Percentiles rank a stretch among this genome's conserved stretches.
Conservation (phyloP, 1,140 invertebrate genomes). For the Danaus melanippus region DNA sequence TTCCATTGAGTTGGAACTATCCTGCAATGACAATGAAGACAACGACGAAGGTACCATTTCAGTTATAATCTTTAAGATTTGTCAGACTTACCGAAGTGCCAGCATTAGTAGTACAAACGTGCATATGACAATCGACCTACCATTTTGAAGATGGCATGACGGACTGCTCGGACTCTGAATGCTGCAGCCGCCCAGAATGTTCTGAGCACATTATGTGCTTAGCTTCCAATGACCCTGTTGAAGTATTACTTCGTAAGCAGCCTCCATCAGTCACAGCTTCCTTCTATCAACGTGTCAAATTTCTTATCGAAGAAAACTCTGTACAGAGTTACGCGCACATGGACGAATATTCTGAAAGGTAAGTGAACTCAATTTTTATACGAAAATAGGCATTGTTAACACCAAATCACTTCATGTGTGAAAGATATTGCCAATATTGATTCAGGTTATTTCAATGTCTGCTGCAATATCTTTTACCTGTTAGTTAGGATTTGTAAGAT, state of each 20-base stretch:
- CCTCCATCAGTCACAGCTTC: slow-evolving; percentile 96
- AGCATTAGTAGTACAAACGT: neutral
- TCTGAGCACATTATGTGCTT: slow-evolving; percentile 93
- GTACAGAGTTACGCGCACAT: slow-evolving; percentile 98
- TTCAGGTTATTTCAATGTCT: slow-evolving; percentile 7
- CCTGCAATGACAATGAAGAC: slow-evolving; percentile 94
- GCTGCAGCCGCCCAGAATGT: slow-evolving; percentile 87
- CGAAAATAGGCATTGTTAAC: slow-evolving; percentile 29
- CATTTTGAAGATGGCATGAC: slow-evolving; percentile 91
- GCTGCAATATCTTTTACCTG: slow-evolving; percentile 49
- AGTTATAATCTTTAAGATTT: slow-evolving; percentile 2
- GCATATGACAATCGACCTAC: slow-evolving; percentile 48
- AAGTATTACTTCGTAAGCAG: slow-evolving; percentile 94
- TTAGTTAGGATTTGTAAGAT: slow-evolving; percentile 35
- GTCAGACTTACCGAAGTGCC: neutral
- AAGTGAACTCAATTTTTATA: slow-evolving; percentile 66
- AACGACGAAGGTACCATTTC: slow-evolving; percentile 91
- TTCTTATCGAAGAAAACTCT: slow-evolving; percentile 98
- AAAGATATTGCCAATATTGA: slow-evolving; percentile 45
- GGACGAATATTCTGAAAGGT: slow-evolving; percentile 98
- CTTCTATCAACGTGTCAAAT: slow-evolving; percentile 98
- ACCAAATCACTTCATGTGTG: slow-evolving; percentile 59
- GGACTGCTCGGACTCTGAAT: slow-evolving; percentile 98
- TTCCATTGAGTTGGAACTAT: slow-evolving; percentile 91
- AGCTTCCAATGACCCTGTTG: slow-evolving; percentile 94